Percentiles rank a stretch among this genome's conserved stretches.
Conservation (phyloP, 2,888 invertebrate species). For the Byasa hedistus region DNA sequence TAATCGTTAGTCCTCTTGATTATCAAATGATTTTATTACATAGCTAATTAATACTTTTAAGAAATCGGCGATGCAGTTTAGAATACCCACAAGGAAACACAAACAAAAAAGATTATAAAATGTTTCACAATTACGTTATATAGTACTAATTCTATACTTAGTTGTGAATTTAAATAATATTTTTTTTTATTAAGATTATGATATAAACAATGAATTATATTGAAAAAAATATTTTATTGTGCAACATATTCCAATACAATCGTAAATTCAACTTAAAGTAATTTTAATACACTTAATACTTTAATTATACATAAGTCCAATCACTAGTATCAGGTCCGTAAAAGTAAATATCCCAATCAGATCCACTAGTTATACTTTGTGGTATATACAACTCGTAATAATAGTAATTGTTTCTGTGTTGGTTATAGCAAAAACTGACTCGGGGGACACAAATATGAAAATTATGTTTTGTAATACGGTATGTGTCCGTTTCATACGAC, state of each 20-base stretch:
- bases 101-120: too few relatives aligned
- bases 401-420: conserved; percentile 44
- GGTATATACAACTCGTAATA: conserved; percentile 61
- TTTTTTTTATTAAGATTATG: too few relatives aligned
- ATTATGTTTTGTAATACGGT: conserved; percentile 48
- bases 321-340: conserved; percentile 44
- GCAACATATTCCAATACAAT: background rate
- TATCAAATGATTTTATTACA: too few relatives aligned
- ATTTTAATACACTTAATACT: background rate
- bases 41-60: too few relatives aligned
- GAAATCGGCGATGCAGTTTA: too few relatives aligned
- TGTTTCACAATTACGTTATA: too few relatives aligned
- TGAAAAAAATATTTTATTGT: background rate
- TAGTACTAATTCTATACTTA: too few relatives aligned
- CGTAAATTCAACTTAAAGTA: background rate
- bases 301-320: conserved; percentile 34
- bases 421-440: conserved; percentile 48
- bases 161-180: too few relatives aligned
- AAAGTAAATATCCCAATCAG: conserved; percentile 53
- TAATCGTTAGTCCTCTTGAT: too few relatives aligned
- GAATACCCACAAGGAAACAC: too few relatives aligned
- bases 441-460: conserved; percentile 62
- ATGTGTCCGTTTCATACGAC: conserved; percentile 42
- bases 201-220: too few relatives aligned
- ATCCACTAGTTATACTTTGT: conserved; percentile 40